These are phyloP conservation scores for Oceanites oceanicus DNA, from an alignment of 2,113 vertebrate genomes.

Conservation along the genomic window DNA sequence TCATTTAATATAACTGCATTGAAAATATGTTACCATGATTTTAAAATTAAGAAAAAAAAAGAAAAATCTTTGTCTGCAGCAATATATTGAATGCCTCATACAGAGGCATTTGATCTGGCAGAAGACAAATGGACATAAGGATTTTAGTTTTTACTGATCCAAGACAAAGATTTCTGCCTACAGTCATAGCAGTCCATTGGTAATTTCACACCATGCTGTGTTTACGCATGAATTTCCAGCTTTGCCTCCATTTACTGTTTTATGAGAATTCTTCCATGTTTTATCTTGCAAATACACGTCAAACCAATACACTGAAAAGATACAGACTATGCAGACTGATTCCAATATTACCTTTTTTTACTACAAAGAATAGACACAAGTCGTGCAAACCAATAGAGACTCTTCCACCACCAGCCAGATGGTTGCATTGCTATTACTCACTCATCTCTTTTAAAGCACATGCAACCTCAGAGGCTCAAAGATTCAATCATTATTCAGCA, in stretches of 20 bases:
- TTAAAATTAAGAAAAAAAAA: not conserved
- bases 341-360: conserved; percentile 28
- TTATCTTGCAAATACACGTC: not conserved
- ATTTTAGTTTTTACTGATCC: conserved; percentile 14
- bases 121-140: not conserved
- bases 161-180: conserved; percentile 20
- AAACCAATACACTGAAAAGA: not conserved
- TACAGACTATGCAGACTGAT: not conserved
- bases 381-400: not conserved
- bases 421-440: not conserved
- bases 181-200: not conserved
- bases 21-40: not conserved
- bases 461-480: not conserved
- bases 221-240: conserved; percentile 17
- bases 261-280: conserved; percentile 30
- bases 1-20: not conserved
- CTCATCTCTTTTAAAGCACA: not conserved
- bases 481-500: not conserved
- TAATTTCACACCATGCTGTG: conserved; percentile 26
- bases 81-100: not conserved
- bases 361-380: not conserved
- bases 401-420: conserved; percentile 16
- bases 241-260: conserved; percentile 28
- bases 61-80: not conserved
- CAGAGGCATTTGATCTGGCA: not conserved